A percentile compares a stretch with the other conserved stretches of the same genome.
Conservation (phyloP, 2,797 vertebrate genomes). For the Squalus acanthias region DNA sequence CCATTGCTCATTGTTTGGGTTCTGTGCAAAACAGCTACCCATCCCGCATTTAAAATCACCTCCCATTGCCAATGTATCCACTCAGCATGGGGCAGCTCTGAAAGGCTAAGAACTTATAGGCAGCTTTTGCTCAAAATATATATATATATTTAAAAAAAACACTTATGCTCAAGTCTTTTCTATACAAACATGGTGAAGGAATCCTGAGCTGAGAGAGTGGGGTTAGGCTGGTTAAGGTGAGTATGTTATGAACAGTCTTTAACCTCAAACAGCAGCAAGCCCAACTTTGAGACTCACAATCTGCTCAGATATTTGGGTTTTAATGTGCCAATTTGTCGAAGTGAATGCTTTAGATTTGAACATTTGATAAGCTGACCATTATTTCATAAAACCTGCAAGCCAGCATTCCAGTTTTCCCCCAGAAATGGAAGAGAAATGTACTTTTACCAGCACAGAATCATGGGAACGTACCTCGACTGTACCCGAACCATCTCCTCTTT, state of each 20-base stretch:
- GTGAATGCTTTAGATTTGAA: not conserved
- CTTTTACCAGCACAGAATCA: no score
- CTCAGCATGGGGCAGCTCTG: not conserved
- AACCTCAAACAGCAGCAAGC: not conserved
- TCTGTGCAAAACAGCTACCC: not conserved
- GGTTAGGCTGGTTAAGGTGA: not conserved
- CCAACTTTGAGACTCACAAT: not conserved
- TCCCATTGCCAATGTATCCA: not conserved
- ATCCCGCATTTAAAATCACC: no score
- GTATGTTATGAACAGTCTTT: not conserved
- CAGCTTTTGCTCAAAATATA: not conserved
- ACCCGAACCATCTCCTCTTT: no score
- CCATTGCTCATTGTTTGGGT: not conserved
- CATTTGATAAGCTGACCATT: not conserved
- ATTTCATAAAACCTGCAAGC: not conserved
- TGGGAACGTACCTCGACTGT: no score
- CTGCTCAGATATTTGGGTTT: not conserved
- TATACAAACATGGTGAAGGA: not conserved
- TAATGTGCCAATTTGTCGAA: not conserved
- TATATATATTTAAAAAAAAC: not conserved
- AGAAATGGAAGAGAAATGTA: not conserved
- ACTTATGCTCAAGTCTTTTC: not conserved
- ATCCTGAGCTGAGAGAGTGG: not conserved
- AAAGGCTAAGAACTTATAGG: not conserved
- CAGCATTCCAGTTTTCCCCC: not conserved